phyloP scores from a whole-genome alignment of 1,140 invertebrate species.

The Pissodes strobi region DNA sequence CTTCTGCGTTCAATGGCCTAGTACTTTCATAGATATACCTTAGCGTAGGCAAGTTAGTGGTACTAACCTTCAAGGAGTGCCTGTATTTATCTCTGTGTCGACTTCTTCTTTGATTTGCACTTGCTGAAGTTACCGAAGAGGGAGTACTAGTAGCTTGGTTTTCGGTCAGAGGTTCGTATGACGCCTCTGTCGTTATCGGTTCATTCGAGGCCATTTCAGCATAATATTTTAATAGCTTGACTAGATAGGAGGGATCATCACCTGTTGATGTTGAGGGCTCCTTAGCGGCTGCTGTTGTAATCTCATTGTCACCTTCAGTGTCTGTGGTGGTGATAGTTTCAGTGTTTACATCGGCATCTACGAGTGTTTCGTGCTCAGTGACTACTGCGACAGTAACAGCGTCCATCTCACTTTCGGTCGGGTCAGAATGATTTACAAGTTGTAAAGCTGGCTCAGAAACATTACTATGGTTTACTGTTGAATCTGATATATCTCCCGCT shows the following conservation, averaged over 20 bases:
- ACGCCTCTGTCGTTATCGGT: too few species aligned
- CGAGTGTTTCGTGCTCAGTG: too few species aligned
- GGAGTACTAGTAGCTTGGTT: conserved; percentile 1
- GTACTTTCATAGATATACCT: conserved; percentile 6
- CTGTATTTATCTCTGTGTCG: neutral
- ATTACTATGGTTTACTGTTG: too few species aligned
- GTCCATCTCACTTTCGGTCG: too few species aligned
- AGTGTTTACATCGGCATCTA: too few species aligned
- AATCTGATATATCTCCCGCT: too few species aligned
- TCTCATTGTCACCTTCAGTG: neutral
- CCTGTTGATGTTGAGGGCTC: neutral
- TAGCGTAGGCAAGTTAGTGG: conserved; percentile 15
- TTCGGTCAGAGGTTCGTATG: conserved; percentile 23
- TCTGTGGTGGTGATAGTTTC: neutral
- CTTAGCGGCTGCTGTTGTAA: neutral
- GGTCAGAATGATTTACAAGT: too few species aligned
- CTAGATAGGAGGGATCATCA: conserved; percentile 8
- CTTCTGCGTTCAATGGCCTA: neutral
- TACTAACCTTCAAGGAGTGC: neutral
- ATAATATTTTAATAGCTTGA: conserved; percentile 21
- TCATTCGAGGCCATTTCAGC: conserved; percentile 3
- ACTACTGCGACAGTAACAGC: too few species aligned
- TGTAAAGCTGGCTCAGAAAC: too few species aligned
- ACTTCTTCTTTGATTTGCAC: neutral
- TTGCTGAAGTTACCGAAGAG: neutral